These are phyloP conservation scores for Acleris cristana DNA, from an alignment of 2,888 invertebrate species.

Conservation along the genomic window DNA sequence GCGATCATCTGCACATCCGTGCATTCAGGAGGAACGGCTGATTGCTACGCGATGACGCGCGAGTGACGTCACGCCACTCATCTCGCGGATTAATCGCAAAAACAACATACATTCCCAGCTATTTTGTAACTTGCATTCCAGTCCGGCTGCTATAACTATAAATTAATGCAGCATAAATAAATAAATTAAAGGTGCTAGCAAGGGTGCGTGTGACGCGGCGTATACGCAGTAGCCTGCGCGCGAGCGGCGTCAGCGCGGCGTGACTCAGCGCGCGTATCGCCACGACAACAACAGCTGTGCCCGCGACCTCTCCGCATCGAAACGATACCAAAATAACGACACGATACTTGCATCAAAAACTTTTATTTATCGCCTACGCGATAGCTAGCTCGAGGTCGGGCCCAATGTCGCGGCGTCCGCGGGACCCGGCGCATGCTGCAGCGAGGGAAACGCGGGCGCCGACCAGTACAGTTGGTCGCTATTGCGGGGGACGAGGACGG, in stretches of 20 bases:
- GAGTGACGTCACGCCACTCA: conserved; percentile 18
- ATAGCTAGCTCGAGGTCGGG: conserved; percentile 18
- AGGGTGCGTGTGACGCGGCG: conserved; percentile 12
- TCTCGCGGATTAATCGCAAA: background rate
- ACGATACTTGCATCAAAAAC: background rate
- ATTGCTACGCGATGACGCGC: conserved; percentile 14
- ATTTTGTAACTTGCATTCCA: background rate
- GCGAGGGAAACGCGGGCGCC: conserved; percentile 7
- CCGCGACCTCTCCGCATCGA: background rate
- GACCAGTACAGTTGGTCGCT: conserved; percentile 7
- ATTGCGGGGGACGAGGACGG: conserved; percentile 12
- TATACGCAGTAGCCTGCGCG: conserved; percentile 7
- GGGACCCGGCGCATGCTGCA: background rate
- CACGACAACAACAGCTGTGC: conserved; percentile 9
- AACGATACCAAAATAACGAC: conserved; percentile 8
- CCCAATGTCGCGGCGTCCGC: conserved; percentile 17
- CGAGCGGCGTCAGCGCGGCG: background rate
- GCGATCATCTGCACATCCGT: conserved; percentile 12
- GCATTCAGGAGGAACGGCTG: background rate
- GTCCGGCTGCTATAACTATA: background rate
- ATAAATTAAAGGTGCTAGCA: background rate
- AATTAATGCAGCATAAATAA: background rate
- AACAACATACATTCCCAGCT: background rate
- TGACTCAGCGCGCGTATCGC: conserved; percentile 15
- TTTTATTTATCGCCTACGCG: conserved; percentile 4